phyloP scores from a whole-genome alignment of 2,888 invertebrate genomes.

The Pyrgus malvae region DNA sequence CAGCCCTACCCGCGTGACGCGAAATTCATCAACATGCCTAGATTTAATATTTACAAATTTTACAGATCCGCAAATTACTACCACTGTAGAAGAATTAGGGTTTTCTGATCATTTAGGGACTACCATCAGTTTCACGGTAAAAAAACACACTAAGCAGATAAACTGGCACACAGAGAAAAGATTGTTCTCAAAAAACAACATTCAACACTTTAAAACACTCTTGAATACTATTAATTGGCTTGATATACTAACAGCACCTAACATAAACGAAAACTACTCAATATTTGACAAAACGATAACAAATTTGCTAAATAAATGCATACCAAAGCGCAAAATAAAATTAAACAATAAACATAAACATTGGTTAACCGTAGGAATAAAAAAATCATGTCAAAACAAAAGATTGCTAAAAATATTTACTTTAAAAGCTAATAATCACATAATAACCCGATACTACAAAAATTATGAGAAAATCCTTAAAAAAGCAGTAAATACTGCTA shows the following conservation, averaged over 20 bases:
- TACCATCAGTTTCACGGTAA: not conserved
- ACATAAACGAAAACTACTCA: constrained; percentile 26
- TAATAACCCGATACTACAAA: no score
- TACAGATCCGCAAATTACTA: not conserved
- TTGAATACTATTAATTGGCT: constrained; percentile 16
- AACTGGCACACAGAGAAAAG: not conserved
- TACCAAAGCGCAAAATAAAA: constrained; percentile 16
- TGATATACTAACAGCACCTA: not conserved
- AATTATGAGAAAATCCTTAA: not conserved
- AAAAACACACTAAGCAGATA: not conserved
- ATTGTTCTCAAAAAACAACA: not conserved
- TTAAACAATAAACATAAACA: not conserved
- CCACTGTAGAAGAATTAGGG: not conserved
- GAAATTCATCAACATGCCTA: constrained; percentile 8
- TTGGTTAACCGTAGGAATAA: not conserved
- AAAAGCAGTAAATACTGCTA: not conserved
- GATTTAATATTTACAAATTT: constrained; percentile 33
- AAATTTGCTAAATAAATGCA: constrained; percentile 12
- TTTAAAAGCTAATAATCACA: no score
- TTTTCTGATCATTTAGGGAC: not conserved
- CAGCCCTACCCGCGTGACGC: not conserved
- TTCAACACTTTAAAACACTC: constrained; percentile 20
- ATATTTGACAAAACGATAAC: constrained; percentile 4
- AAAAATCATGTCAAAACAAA: constrained; percentile 3
- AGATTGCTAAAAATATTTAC: not conserved